Evolutionary conservation across 2,797 vertebrate genomes (phyloP).

Genomic region (Benthosema pterotum): DNA sequence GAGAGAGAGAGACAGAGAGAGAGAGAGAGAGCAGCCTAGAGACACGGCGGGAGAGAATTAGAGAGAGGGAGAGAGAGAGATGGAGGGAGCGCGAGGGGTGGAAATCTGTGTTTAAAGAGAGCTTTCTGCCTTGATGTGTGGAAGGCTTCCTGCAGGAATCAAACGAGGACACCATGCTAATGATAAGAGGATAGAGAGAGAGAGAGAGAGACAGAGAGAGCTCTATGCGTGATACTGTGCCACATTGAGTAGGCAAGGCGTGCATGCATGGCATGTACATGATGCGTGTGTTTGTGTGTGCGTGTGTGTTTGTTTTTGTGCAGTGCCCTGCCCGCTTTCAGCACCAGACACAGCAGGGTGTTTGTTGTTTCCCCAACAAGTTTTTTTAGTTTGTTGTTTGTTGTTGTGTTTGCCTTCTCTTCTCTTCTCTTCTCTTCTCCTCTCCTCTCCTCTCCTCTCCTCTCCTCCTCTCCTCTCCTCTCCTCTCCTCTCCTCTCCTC

Average conservation of each 20-base stretch:
- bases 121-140: constrained; percentile 82
- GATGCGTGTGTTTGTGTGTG: too few relatives aligned
- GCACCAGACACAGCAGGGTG: not conserved
- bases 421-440: too few relatives aligned
- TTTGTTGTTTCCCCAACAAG: not conserved
- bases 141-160: constrained; percentile 66
- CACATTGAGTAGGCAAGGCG: too few relatives aligned
- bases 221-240: too few relatives aligned
- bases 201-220: not conserved
- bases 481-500: not conserved
- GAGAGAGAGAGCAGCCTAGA: too few relatives aligned
- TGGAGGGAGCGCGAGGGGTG: constrained; percentile 51
- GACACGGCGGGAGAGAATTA: too few relatives aligned
- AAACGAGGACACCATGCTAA: constrained; percentile 75
- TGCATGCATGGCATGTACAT: too few relatives aligned
- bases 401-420: constrained; percentile 1
- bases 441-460: not conserved
- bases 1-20: too few relatives aligned
- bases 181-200: constrained; percentile 31
- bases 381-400: constrained; percentile 2
- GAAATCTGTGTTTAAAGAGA: constrained; percentile 89
- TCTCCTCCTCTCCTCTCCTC: too few relatives aligned
- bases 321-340: not conserved
- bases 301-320: too few relatives aligned
- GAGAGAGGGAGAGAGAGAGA: constrained; percentile 62